A percentile compares a stretch with the other conserved stretches of the same genome.
phyloP scores from a whole-genome alignment of 2,888 invertebrate genomes.

The Epistrophella euchroma region DNA sequence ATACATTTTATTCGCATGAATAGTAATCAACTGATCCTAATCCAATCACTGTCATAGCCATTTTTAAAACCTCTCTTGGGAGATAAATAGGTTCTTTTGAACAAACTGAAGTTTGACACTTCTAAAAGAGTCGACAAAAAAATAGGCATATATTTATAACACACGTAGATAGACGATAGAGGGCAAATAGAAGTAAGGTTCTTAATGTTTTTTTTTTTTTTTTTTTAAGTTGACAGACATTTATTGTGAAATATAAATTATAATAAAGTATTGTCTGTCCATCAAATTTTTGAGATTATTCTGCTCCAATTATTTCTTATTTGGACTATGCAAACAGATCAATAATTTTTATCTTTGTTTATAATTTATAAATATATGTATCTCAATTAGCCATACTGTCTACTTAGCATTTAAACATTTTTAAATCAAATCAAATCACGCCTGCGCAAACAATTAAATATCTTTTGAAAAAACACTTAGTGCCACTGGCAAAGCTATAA shows the following conservation, averaged over 20 bases:
- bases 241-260: not conserved
- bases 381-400: conserved; percentile 18
- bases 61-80: not conserved
- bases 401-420: conserved; percentile 5
- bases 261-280: not conserved
- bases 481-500: not conserved
- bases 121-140: not conserved
- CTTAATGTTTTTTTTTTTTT: not conserved
- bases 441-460: conserved; percentile 9
- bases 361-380: not conserved
- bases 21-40: conserved; percentile 60
- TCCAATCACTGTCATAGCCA: conserved; percentile 57
- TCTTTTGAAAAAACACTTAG: conserved; percentile 5
- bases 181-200: not conserved
- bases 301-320: conserved; percentile 18
- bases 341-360: not conserved
- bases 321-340: conserved; percentile 2
- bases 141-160: not conserved
- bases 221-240: not conserved
- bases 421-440: conserved; percentile 1
- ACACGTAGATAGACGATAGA: too few species aligned
- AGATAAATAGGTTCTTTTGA: not conserved
- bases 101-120: not conserved
- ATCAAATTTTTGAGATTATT: conserved; percentile 11
- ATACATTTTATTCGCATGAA: conserved; percentile 50